Evolutionary conservation across 2,113 vertebrate species (phyloP), one percentile per base, ranked within the genome.

Genomic region (Microtus ochrogaster): DNA sequence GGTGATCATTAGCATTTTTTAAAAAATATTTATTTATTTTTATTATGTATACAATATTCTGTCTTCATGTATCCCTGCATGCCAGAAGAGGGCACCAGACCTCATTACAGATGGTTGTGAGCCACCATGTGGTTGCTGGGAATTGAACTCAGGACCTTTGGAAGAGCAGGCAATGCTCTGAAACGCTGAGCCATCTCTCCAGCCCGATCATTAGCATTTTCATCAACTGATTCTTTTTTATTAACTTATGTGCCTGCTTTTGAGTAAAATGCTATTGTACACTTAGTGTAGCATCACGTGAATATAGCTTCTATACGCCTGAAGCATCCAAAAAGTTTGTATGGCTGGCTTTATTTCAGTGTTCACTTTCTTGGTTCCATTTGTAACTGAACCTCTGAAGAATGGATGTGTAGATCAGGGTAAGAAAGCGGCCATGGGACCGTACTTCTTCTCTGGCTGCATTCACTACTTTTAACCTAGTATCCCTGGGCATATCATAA

Each of bases 401-500:
- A n/a, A 3, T 1, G 30, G 6, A 47, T 39, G 14, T 44, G 13
- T 41, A 28, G 30, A 5, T 21, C 36, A 41, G 47, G 22, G 5
- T 16, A 22, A 72, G 22, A 30, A 12, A 22, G 17, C 17, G 4
- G 68, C 58, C 39, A 44, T 65, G 39, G 81, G 24, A 63, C 8
- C 6, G 6, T 65, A 26, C 2, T 8, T 1, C 47, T 52, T n/a
- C 1, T 63, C 10, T 1, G 0, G n/a, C 9, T 39, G 10, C 4
- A 5, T 9, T 9, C 30, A 19, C 30, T 14, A 8, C 21, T 72
- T 8, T 41, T 36, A 22, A 19, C 13, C 19, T 4, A 0, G 8
- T 8, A 68, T 70, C 47, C n/a, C 9, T 52, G 47, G 26, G 0
- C 36, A 63, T 55, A 66, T 79, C 14, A 52, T 74, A 9, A 1